Conservation (phyloP, 2,113 vertebrate species). For the Plestiodon gilberti region DNA sequence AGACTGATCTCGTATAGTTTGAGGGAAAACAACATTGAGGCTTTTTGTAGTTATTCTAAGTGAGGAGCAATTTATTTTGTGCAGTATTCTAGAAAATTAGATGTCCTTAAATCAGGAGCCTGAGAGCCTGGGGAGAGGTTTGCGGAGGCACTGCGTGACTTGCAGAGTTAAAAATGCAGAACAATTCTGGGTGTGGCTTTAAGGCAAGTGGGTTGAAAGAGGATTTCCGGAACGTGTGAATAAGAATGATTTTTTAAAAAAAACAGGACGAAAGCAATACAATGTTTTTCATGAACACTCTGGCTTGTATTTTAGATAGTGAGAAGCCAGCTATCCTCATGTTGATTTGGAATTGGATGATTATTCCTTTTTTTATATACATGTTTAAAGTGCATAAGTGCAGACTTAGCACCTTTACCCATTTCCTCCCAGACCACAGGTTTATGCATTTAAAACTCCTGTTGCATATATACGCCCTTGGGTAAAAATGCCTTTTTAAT, state of each 20-base stretch:
- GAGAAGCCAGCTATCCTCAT: too few species aligned
- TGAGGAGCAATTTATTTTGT: constrained; percentile 60
- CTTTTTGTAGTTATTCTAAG: constrained; percentile 39
- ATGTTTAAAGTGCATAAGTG: too few species aligned
- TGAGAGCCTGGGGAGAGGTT: constrained; percentile 38
- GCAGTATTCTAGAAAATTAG: constrained; percentile 53
- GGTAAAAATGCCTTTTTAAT: too few species aligned
- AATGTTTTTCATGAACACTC: background rate
- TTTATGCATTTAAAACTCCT: too few species aligned
- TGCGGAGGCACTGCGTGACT: background rate
- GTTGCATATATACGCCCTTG: too few species aligned
- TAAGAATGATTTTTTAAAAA: constrained; percentile 17
- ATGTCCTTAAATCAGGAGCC: constrained; percentile 49
- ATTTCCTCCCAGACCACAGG: too few species aligned
- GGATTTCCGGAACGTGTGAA: background rate
- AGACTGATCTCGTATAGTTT: constrained; percentile 48
- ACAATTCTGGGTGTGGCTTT: background rate
- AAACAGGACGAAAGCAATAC: background rate
- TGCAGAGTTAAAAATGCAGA: background rate
- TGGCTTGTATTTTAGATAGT: background rate
- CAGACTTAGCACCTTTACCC: too few species aligned
- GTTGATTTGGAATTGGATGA: too few species aligned
- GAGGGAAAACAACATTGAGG: constrained; percentile 29
- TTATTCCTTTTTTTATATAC: too few species aligned
- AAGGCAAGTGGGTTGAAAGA: constrained; percentile 11